A percentile compares a stretch with the other conserved stretches of the same genome.
phyloP scores from a whole-genome alignment of 2,888 invertebrate genomes.

The Nysson spinosus region DNA sequence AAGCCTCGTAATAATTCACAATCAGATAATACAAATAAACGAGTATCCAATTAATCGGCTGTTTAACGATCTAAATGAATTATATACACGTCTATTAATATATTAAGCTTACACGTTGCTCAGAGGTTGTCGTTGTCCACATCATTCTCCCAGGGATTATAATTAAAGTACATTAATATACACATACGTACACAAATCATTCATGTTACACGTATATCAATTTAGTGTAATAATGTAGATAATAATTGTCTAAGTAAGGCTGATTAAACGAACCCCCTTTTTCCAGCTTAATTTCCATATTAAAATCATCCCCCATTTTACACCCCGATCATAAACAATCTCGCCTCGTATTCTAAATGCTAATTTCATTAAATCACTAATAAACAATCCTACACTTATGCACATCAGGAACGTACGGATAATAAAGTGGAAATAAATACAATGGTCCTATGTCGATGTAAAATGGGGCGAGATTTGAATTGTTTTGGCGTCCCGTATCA shows the following conservation, averaged over 20 bases:
- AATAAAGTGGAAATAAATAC: too few species aligned
- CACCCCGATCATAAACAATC: background rate
- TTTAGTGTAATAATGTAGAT: conserved; percentile 43
- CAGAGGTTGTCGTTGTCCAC: conserved; percentile 44
- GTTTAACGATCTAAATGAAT: background rate
- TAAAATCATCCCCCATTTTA: conserved; percentile 6
- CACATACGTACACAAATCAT: conserved; percentile 51
- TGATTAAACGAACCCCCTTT: conserved; percentile 42
- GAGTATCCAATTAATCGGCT: background rate
- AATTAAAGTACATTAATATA: conserved; percentile 46
- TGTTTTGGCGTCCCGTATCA: too few species aligned
- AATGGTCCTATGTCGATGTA: too few species aligned
- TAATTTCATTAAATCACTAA: too few species aligned
- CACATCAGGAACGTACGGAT: too few species aligned
- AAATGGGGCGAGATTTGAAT: too few species aligned
- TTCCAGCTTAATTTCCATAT: background rate
- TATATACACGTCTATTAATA: conserved; percentile 1
- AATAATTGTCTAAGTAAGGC: conserved; percentile 61
- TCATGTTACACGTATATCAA: conserved; percentile 41
- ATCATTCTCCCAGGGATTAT: conserved; percentile 16
- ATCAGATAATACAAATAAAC: background rate
- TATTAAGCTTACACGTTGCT: conserved; percentile 42
- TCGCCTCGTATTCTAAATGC: background rate
- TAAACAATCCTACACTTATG: too few species aligned
- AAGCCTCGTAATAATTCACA: conserved; percentile 1